Base-by-base conservation (phyloP, 2,888 invertebrate genomes). In the Aproaerema taeniolella region DNA sequence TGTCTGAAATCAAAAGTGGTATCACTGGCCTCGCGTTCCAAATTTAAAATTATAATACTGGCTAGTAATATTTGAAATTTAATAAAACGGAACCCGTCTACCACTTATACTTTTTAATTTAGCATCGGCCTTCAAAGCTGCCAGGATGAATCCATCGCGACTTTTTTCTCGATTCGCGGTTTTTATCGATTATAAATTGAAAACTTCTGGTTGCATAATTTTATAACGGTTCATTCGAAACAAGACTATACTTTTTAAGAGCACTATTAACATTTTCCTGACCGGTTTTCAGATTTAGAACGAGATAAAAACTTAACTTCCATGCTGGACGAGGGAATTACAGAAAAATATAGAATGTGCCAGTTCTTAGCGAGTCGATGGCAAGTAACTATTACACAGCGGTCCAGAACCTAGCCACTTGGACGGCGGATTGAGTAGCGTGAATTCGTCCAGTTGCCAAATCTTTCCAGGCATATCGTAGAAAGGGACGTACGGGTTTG, bases 41-140 rank as follows among this genome's bases (percentile, higher is more conserved):
- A 75, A 85, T 85, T 80, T 83, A 64, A 83, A 85, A 83, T 83
- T 82, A 69, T 81, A 85, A 83, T 82, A 66, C 52, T 68, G 59
- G 53, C 57, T 52, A 50, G 71, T 73, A 74, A 79, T 78, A 85
- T 85, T 81, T 82, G 81, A 85, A 83, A 83, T 82, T 80, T 80
- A 80, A 81, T 80, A 80, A 76, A 61, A 74, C 64, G 55, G 59
- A 61, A 62, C 63, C 61, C 59, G 65, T 67, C 56, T 58, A 58
- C 71, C 73, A 68, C 70, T 86, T 85, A 83, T 82, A 86, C 85
- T 85, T 86, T 85, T 85, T 85, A 83, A 85, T 83, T 81, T 78
- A 73, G 75, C 75, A 79, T 77, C 73, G 82, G 81, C 82, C 85
- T 83, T 83, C 81, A 77, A 62, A 71, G 65, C 72, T 58, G 71